phyloP scores from a whole-genome alignment of 2,888 invertebrate species.

The Drosophila glabriapex region DNA sequence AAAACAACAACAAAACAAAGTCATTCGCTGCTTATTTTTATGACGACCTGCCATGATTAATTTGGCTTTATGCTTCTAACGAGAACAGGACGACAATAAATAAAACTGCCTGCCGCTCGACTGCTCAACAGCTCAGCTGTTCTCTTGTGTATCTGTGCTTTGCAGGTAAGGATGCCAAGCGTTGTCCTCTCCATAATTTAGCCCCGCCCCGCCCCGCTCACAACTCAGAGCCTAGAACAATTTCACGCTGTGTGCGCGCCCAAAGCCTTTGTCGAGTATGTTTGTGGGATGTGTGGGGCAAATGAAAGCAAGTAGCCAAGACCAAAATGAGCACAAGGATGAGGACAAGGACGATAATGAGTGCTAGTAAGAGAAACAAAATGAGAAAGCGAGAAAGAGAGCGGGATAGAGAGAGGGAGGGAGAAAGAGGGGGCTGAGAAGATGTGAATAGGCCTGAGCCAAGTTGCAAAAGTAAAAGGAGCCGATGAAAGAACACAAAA shows the following conservation, averaged over 20 bases:
- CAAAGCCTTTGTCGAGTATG: slow-evolving; percentile 29
- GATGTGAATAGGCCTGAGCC: slow-evolving; percentile 1
- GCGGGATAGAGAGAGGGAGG: background rate
- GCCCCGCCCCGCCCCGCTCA: background rate
- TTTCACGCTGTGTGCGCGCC: slow-evolving; percentile 59
- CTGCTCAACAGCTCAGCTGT: slow-evolving; percentile 18
- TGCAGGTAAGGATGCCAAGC: slow-evolving; percentile 62
- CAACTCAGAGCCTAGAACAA: slow-evolving; percentile 39
- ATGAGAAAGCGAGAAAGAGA: background rate
- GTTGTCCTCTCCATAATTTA: slow-evolving; percentile 15
- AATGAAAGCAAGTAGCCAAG: slow-evolving; percentile 65
- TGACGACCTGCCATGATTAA: slow-evolving; percentile 63
- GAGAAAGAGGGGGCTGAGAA: background rate
- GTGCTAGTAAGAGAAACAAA: background rate
- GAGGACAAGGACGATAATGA: slow-evolving; percentile 2
- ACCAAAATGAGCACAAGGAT: slow-evolving; percentile 28
- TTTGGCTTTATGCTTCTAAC: slow-evolving; percentile 55
- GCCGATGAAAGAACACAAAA: slow-evolving; percentile 64
- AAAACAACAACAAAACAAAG: background rate
- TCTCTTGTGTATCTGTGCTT: slow-evolving; percentile 46
- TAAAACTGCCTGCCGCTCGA: slow-evolving; percentile 17
- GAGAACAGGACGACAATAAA: slow-evolving; percentile 11
- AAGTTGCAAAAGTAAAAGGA: slow-evolving; percentile 28
- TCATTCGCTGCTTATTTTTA: slow-evolving; percentile 44
- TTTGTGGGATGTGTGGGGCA: slow-evolving; percentile 38